phyloP scores from a whole-genome alignment of 2,797 vertebrate genomes.

The Scleropages formosus region DNA sequence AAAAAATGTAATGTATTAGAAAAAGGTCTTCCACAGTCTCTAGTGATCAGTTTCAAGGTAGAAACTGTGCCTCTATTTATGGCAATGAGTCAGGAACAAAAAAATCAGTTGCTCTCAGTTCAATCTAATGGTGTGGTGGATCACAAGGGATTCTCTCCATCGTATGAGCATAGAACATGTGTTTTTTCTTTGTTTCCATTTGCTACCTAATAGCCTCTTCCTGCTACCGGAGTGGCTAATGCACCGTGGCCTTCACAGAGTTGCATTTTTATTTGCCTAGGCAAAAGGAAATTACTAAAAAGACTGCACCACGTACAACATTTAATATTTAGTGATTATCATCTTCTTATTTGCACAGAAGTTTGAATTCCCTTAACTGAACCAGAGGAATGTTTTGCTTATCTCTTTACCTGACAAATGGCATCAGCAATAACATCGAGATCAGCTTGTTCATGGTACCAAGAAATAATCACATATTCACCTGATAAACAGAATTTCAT shows the following conservation, averaged over 20 bases:
- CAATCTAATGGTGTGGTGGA: not conserved
- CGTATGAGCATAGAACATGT: not conserved
- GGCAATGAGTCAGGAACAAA: no score
- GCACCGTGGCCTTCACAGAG: not conserved
- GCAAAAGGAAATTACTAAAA: not conserved
- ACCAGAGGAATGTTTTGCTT: not conserved
- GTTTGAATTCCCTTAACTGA: not conserved
- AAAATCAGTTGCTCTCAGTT: not conserved
- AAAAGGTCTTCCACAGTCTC: not conserved
- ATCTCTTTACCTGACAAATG: not conserved
- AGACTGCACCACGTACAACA: not conserved
- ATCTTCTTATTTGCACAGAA: not conserved
- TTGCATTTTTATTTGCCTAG: slow-evolving; percentile 1
- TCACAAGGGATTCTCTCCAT: not conserved
- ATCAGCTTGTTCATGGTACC: not conserved
- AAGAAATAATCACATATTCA: not conserved
- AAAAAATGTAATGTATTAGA: not conserved
- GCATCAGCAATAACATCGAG: not conserved
- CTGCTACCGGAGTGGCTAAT: slow-evolving; percentile 11
- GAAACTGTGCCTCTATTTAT: no score
- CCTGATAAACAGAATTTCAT: not conserved
- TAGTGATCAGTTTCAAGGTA: not conserved
- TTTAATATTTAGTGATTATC: not conserved
- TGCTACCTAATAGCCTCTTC: slow-evolving; percentile 9
- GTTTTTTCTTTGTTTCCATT: not conserved